Conservation (phyloP, 2,888 invertebrate species). For the Phlogophora meticulosa region DNA sequence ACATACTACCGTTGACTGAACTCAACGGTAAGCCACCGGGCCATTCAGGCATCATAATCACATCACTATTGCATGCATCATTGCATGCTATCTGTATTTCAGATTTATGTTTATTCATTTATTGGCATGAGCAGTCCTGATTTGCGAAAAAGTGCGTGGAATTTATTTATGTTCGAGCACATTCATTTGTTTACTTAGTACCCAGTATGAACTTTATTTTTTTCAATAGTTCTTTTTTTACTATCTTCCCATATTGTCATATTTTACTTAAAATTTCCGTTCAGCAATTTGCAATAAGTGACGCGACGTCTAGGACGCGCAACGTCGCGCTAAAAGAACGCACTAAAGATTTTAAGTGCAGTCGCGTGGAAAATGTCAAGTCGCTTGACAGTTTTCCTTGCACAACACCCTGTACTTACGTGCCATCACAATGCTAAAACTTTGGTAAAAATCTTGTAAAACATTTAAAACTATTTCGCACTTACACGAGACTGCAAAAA, state of each 20-base stretch:
- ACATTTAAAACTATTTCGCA: neutral
- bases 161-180: too few species aligned
- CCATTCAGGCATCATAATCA: slow-evolving; percentile 44
- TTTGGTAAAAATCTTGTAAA: slow-evolving; percentile 3
- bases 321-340: slow-evolving; percentile 48
- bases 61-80: slow-evolving; percentile 15
- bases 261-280: slow-evolving; percentile 28
- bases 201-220: too few species aligned
- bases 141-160: neutral
- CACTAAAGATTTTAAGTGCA: slow-evolving; percentile 64
- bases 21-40: slow-evolving; percentile 18
- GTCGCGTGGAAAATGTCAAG: slow-evolving; percentile 61
- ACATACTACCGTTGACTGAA: slow-evolving; percentile 36
- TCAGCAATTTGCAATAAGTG: slow-evolving; percentile 60
- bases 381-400: slow-evolving; percentile 46
- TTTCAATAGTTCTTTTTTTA: neutral
- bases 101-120: neutral
- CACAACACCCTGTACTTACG: slow-evolving; percentile 40
- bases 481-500: neutral
- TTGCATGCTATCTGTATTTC: neutral
- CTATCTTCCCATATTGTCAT: slow-evolving; percentile 15
- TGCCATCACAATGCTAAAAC: slow-evolving; percentile 11
- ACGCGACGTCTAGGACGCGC: slow-evolving; percentile 24
- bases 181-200: too few species aligned
- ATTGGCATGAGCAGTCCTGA: neutral